Percentiles rank a stretch among this genome's conserved stretches.
Evolutionary conservation across 2,113 vertebrate genomes (phyloP).

Genomic region (Lamprologus ornatipinnis): DNA sequence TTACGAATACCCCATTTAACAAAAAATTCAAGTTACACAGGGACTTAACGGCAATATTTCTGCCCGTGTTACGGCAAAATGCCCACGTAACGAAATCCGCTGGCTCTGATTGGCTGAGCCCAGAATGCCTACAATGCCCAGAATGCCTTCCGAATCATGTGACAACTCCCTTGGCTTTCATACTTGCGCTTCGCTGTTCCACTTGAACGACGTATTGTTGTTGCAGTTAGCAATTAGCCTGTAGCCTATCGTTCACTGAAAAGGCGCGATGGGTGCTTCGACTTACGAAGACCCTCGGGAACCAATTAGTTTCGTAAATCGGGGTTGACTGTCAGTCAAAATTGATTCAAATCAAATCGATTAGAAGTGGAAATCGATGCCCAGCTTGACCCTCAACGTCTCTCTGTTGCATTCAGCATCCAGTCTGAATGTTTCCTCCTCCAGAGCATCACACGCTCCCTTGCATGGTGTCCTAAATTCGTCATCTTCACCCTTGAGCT

Average conservation of each 20-base stretch:
- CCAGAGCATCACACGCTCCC: neutral
- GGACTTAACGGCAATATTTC: neutral
- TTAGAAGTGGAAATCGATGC: neutral
- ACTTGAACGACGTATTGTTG: neutral
- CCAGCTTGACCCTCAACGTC: neutral
- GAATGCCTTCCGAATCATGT: neutral
- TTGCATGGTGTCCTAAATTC: neutral
- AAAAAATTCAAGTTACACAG: neutral
- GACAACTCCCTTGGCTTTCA: neutral
- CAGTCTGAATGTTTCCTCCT: neutral
- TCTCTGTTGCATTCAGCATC: neutral
- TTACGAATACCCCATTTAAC: neutral
- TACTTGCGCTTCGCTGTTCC: neutral
- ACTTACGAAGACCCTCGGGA: neutral
- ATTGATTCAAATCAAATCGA: neutral
- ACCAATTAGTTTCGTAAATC: rapidly evolving
- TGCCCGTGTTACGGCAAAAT: neutral
- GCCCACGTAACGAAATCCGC: rapidly evolving
- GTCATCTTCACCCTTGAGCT: neutral
- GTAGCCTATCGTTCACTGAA: neutral
- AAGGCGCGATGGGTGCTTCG: neutral
- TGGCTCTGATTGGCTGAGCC: neutral
- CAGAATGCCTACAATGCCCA: neutral
- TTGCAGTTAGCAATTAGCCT: neutral
- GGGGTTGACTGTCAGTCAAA: neutral